These are phyloP conservation scores for Rhamphomyia laevipes DNA, from an alignment of 2,888 invertebrate species.

Conservation along the genomic window DNA sequence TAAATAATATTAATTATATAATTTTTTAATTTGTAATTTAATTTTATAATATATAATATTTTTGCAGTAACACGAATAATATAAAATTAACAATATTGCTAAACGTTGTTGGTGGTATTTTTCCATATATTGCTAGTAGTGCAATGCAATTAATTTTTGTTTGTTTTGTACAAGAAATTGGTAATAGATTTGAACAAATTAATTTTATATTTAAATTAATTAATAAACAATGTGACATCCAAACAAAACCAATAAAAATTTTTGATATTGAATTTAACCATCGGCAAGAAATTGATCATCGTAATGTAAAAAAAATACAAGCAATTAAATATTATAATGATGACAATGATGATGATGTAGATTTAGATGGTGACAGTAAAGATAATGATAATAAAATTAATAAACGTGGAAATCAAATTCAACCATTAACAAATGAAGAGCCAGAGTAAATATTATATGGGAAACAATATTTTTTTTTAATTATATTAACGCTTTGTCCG, in stretches of 20 bases:
- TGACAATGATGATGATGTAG: constrained; percentile 3
- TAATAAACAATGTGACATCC: constrained; percentile 28
- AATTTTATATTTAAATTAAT: constrained; percentile 30
- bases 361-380: constrained; percentile 8
- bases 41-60: neutral
- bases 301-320: constrained; percentile 12
- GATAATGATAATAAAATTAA: neutral
- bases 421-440: neutral
- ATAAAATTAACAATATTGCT: too few relatives aligned
- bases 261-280: constrained; percentile 28
- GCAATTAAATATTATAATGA: neutral
- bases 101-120: constrained; percentile 8
- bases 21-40: neutral
- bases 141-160: constrained; percentile 33
- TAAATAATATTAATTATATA: neutral
- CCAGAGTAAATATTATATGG: too few relatives aligned
- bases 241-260: constrained; percentile 24
- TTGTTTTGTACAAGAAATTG: constrained; percentile 29
- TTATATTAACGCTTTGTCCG: too few relatives aligned
- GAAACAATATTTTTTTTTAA: too few relatives aligned
- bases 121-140: constrained; percentile 29
- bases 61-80: too few relatives aligned
- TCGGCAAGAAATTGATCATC: constrained; percentile 8
- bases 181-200: constrained; percentile 28
- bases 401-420: neutral